Evolutionary conservation across 2,113 vertebrate species (phyloP).

Genomic region (Amblyornis subalaris): DNA sequence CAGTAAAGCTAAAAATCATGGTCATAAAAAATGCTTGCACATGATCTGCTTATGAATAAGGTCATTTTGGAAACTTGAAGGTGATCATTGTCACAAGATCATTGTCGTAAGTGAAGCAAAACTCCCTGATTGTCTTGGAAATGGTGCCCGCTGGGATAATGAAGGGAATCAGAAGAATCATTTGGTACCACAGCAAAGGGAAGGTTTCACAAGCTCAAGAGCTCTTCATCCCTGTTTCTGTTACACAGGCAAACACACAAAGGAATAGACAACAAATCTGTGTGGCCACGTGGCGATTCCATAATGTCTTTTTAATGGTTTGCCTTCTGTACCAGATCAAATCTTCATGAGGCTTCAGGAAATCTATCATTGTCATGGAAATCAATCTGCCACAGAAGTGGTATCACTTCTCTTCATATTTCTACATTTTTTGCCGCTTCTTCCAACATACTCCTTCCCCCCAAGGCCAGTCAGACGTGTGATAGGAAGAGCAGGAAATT

Average conservation of each 20-base stretch:
- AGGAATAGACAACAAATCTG: not conserved
- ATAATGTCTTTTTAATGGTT: conserved; percentile 12
- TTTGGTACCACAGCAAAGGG: not conserved
- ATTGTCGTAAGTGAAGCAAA: not conserved
- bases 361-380: not conserved
- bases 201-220: not conserved
- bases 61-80: not conserved
- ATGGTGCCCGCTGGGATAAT: not conserved
- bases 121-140: not conserved
- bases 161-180: not conserved
- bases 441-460: not conserved
- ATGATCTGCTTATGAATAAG: not conserved
- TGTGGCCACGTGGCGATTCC: not conserved
- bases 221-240: not conserved
- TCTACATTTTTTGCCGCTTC: not conserved
- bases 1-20: not conserved
- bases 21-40: not conserved
- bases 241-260: not conserved
- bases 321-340: not conserved
- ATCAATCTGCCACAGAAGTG: not conserved
- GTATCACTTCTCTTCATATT: not conserved
- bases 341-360: not conserved
- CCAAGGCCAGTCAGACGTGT: not conserved
- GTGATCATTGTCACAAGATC: not conserved
- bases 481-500: not conserved